phyloP scores from a whole-genome alignment of 2,888 invertebrate species.

The Iphiclides podalirius region DNA sequence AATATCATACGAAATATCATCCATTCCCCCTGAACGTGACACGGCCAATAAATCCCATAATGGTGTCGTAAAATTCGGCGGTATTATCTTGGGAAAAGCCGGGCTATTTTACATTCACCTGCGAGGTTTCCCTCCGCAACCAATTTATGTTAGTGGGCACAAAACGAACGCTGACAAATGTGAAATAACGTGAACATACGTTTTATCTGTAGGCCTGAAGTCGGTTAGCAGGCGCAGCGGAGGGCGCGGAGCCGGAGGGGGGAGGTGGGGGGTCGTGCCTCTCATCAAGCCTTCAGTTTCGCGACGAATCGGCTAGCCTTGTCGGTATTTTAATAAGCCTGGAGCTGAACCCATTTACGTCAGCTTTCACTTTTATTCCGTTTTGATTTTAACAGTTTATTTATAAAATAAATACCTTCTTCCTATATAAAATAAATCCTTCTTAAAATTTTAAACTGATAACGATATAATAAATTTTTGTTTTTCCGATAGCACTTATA shows the following conservation, averaged over 20 bases:
- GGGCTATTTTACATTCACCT: slow-evolving; percentile 79
- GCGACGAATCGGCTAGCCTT: slow-evolving; percentile 3
- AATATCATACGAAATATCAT: slow-evolving; percentile 60
- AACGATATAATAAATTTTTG: too few species aligned
- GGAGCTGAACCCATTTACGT: slow-evolving; percentile 6
- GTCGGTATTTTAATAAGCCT: slow-evolving; percentile 11
- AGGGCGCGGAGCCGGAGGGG: slow-evolving; percentile 59
- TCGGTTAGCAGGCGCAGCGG: too few species aligned
- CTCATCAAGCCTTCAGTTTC: slow-evolving; percentile 20
- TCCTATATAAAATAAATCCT: too few species aligned
- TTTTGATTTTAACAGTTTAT: not conserved
- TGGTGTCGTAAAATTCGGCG: slow-evolving; percentile 76
- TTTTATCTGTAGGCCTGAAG: slow-evolving; percentile 77
- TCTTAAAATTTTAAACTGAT: too few species aligned
- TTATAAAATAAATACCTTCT: too few species aligned
- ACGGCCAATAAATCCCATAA: slow-evolving; percentile 76
- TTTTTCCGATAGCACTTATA: too few species aligned
- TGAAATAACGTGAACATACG: slow-evolving; percentile 79
- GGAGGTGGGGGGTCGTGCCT: slow-evolving; percentile 17
- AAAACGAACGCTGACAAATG: slow-evolving; percentile 80
- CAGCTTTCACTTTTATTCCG: not conserved
- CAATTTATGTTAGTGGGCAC: slow-evolving; percentile 80
- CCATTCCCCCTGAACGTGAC: slow-evolving; percentile 64
- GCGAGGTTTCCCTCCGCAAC: slow-evolving; percentile 77
- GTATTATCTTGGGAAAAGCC: slow-evolving; percentile 77